Conservation (phyloP, 1,140 invertebrate genomes). For the Aplysia californica region DNA sequence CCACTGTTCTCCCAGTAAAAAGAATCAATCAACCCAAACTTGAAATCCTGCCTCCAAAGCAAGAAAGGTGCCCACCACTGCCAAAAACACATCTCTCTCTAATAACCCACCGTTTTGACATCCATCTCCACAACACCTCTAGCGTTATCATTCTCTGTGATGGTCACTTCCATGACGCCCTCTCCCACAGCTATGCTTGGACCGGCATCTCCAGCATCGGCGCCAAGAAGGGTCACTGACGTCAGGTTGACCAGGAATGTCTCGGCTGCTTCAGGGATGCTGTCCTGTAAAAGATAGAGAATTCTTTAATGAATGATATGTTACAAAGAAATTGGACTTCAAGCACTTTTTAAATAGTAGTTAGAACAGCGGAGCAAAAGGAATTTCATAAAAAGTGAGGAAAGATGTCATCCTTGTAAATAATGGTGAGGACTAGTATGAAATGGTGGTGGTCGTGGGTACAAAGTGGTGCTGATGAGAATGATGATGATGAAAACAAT, state of each 20-base stretch:
- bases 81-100: neutral
- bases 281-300: slow-evolving; percentile 42
- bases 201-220: slow-evolving; percentile 32
- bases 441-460: no score
- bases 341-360: no score
- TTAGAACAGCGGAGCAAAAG: no score
- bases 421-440: no score
- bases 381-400: no score
- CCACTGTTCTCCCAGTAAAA: neutral
- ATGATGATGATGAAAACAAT: no score
- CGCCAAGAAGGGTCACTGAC: slow-evolving; percentile 43
- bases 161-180: slow-evolving; percentile 49
- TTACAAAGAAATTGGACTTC: no score
- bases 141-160: slow-evolving; percentile 64
- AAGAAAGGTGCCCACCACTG: neutral
- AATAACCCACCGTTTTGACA: slow-evolving; percentile 59
- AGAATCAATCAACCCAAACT: neutral
- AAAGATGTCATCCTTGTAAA: no score
- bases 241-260: slow-evolving; percentile 63
- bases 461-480: no score
- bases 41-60: neutral
- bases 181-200: slow-evolving; percentile 58
- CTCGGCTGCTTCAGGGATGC: slow-evolving; percentile 57
- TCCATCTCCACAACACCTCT: slow-evolving; percentile 62
- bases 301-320: neutral